Evolutionary conservation across 2,888 invertebrate genomes (phyloP), one percentile per base, ranked within the genome.

Genomic region (Fabriciana adippe): DNA sequence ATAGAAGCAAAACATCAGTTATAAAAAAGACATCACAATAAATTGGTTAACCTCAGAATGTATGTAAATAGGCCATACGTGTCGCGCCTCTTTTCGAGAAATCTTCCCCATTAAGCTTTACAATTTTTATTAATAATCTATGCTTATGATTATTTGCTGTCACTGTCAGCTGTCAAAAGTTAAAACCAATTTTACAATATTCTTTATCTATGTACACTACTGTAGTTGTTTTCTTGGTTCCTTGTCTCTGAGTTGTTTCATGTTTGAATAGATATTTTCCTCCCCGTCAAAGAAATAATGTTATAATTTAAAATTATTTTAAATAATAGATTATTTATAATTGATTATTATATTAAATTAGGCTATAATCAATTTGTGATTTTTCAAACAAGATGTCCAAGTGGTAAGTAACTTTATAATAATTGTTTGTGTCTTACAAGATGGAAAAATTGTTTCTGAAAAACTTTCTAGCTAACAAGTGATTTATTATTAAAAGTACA

Each of bases 361-460:
- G 50, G 11, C 11, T 41, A 41, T 50, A 54, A 18, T 50, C 18
- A 53, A 50, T 48, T 55, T 50, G 35, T 41, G 51, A 60, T 41
- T 70, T 65, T 65, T 64, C 72, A 73, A 72, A 67, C 77, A 83
- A 78, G 67, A 90, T 90, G 89, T 90, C 89, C 51, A 89, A 90
- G 81, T 90, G 89, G 89, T 90, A 81, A 65, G 76, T 70, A 67
- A 63, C n/a, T 35, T 68, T 67, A 61, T 31, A 62, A 41, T 56
- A 60, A 51, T 66, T 55, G 60, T 66, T 68, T 64, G 50, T 63
- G 13, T 47, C 59, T 31, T 59, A 47, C 26, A 13, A 48, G 26
- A 48, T 59, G 2, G 15, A 31, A 48, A 26, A 59, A 1, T n/a
- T 59, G 48, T 48, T 26, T 59, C 31, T 31, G 16, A 48, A 48